These are phyloP conservation scores for Odontocerum albicorne DNA, from an alignment of 2,888 invertebrate genomes.

Conservation along the genomic window DNA sequence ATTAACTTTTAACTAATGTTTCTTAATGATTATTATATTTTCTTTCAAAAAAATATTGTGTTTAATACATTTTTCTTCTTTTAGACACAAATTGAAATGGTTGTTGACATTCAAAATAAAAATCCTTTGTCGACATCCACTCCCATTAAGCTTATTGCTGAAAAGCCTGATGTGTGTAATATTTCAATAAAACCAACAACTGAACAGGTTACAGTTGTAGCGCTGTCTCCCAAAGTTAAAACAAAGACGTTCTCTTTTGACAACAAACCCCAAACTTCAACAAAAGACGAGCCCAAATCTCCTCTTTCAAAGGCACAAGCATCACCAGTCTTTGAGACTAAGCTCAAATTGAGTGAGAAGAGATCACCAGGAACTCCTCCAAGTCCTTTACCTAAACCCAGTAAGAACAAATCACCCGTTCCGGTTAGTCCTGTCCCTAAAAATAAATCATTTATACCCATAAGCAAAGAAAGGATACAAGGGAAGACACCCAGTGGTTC, in stretches of 20 bases:
- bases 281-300: constrained; percentile 31
- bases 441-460: constrained; percentile 40
- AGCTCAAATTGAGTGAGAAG: constrained; percentile 26
- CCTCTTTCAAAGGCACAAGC: constrained; percentile 25
- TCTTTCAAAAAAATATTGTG: no score
- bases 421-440: constrained; percentile 31
- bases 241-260: constrained; percentile 28
- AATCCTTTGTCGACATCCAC: constrained; percentile 50
- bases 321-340: constrained; percentile 32
- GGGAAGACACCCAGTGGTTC: constrained; percentile 14
- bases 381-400: constrained; percentile 39
- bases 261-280: constrained; percentile 11
- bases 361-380: constrained; percentile 35
- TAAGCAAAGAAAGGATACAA: constrained; percentile 41
- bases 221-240: constrained; percentile 48
- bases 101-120: constrained; percentile 41
- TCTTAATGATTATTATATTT: no score
- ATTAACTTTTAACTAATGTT: no score
- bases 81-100: background rate
- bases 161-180: constrained; percentile 33
- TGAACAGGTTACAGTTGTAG: constrained; percentile 47
- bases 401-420: constrained; percentile 25
- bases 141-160: constrained; percentile 45
- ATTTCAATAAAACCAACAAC: constrained; percentile 35
- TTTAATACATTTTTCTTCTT: background rate